Evolutionary conservation across 1,140 invertebrate genomes (phyloP).

Genomic region (Ceratina australensis): DNA sequence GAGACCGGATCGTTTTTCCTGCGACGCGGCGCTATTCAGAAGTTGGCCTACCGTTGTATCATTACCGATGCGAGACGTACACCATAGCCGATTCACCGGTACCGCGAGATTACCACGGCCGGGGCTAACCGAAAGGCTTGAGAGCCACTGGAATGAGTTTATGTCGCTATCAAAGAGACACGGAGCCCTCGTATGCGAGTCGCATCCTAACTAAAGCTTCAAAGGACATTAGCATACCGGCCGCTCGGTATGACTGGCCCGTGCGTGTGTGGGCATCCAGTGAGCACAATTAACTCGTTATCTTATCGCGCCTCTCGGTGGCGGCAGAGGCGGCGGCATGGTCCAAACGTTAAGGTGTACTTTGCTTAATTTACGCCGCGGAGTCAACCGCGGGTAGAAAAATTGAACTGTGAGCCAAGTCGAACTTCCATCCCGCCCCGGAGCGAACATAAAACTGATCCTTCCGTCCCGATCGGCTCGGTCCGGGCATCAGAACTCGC

Average conservation of each 20-base stretch:
- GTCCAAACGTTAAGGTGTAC: conserved; percentile 79
- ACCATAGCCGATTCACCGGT: conserved; percentile 38
- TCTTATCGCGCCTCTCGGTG: conserved; percentile 75
- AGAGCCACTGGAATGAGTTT: conserved; percentile 77
- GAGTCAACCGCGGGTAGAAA: conserved; percentile 58
- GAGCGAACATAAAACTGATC: not conserved
- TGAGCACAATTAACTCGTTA: conserved; percentile 81
- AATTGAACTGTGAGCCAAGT: conserved; percentile 54
- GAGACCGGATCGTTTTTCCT: not conserved
- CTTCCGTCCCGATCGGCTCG: not conserved
- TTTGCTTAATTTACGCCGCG: conserved; percentile 78
- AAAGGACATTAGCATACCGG: conserved; percentile 79
- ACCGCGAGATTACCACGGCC: conserved; percentile 40
- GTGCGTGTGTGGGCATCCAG: conserved; percentile 77
- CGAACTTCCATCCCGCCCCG: not conserved
- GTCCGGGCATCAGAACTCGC: not conserved
- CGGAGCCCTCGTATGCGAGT: conserved; percentile 72
- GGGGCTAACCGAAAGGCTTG: conserved; percentile 50
- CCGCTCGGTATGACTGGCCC: conserved; percentile 70
- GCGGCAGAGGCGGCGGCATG: conserved; percentile 68
- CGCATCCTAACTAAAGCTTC: conserved; percentile 74
- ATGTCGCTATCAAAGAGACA: conserved; percentile 78
- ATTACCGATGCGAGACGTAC: conserved; percentile 49
- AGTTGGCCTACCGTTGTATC: conserved; percentile 36
- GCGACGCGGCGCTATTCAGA: not conserved